Percentiles rank a stretch among this genome's conserved stretches.
Evolutionary conservation across 2,797 vertebrate genomes (phyloP).

Genomic region (Oreonectes daqikongensis): DNA sequence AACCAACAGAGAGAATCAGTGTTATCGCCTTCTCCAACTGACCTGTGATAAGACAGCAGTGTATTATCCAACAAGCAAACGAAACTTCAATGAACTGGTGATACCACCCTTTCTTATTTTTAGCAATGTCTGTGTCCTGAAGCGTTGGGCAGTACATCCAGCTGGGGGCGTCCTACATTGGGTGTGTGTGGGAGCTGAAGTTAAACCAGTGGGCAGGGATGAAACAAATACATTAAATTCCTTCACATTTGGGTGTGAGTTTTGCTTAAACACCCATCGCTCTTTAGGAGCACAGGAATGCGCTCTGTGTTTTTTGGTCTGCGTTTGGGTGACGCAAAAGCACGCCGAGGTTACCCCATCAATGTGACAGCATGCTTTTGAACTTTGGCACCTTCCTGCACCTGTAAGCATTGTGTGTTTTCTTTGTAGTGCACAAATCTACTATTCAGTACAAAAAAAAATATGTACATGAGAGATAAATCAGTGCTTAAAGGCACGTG

Average conservation of each 20-base stretch:
- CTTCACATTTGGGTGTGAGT: constrained; percentile 44
- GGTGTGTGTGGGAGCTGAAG: constrained; percentile 6
- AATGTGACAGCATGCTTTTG: constrained; percentile 40
- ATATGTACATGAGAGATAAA: constrained; percentile 11
- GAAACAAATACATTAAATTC: constrained; percentile 47
- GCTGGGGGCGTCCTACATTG: constrained; percentile 59
- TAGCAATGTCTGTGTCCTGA: neutral
- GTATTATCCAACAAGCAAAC: neutral
- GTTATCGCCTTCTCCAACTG: no score
- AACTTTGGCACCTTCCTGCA: constrained; percentile 37
- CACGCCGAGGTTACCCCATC: constrained; percentile 45
- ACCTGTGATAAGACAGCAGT: neutral
- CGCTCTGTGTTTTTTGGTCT: constrained; percentile 28
- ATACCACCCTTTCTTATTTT: neutral
- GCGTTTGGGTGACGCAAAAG: constrained; percentile 45
- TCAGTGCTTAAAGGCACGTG: constrained; percentile 48
- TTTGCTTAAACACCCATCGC: constrained; percentile 50
- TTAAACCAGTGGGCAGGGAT: constrained; percentile 11
- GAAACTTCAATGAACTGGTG: neutral
- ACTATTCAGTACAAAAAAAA: constrained; percentile 5
- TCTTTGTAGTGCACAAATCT: constrained; percentile 15
- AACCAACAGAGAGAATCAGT: no score
- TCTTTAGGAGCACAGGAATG: no score
- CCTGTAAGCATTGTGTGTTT: constrained; percentile 14
- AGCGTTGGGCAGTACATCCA: constrained; percentile 45